Conservation (phyloP, 2,113 vertebrate genomes). For the Cinclus cinclus region DNA sequence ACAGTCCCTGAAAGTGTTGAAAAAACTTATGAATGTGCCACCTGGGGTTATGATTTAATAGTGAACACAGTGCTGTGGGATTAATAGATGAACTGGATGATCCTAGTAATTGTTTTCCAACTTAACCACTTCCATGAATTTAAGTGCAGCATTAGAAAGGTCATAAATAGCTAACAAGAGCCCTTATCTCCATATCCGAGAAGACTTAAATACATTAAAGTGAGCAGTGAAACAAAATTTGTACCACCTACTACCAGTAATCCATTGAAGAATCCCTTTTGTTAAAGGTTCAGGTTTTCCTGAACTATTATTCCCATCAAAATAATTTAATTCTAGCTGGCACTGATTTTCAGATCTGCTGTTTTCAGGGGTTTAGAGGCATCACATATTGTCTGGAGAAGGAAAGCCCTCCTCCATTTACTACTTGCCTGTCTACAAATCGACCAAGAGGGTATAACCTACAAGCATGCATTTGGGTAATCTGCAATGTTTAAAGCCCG, state of each 20-base stretch:
- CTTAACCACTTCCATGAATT: background rate
- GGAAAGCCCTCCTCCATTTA: background rate
- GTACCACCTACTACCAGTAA: background rate
- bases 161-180: background rate
- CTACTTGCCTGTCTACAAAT: background rate
- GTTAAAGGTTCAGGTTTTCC: background rate
- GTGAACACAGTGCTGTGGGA: background rate
- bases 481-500: background rate
- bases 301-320: background rate
- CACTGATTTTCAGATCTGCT: background rate
- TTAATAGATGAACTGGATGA: background rate
- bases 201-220: background rate
- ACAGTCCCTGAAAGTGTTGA: background rate
- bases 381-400: background rate
- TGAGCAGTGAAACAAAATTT: background rate
- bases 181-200: background rate
- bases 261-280: background rate
- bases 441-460: fast-evolving
- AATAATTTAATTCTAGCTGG: background rate
- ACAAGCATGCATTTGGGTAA: background rate
- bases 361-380: background rate
- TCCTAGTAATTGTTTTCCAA: background rate
- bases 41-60: background rate
- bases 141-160: background rate
- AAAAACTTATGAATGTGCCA: background rate